Evolutionary conservation across 2,113 vertebrate genomes (phyloP).

Genomic region (Trichomycterus rosablanca): DNA sequence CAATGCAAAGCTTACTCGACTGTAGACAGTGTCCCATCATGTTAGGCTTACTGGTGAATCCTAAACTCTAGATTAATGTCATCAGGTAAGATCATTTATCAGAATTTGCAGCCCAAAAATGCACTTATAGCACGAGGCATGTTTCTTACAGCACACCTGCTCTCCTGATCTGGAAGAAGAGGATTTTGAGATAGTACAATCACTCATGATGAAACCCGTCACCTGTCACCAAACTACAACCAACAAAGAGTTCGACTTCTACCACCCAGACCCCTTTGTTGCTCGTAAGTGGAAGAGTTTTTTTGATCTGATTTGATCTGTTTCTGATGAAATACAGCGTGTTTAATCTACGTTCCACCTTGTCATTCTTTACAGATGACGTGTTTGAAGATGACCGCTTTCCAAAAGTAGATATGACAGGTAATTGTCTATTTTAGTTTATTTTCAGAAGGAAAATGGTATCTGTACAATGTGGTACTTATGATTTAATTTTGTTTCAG

Average conservation of each 20-base stretch:
- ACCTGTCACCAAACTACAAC: slow-evolving; percentile 57
- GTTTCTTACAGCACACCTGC: slow-evolving; percentile 28
- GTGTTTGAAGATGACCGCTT: slow-evolving; percentile 91
- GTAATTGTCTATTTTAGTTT: slow-evolving; percentile 59
- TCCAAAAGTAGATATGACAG: slow-evolving; percentile 77
- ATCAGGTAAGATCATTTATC: too few species aligned
- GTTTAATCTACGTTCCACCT: background rate
- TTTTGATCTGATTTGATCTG: background rate
- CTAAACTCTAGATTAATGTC: too few species aligned
- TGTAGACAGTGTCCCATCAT: too few species aligned
- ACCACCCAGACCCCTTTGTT: slow-evolving; percentile 87
- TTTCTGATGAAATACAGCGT: background rate
- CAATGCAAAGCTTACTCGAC: too few species aligned
- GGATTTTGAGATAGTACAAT: slow-evolving; percentile 39
- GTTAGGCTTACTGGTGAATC: too few species aligned
- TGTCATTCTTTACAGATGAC: slow-evolving; percentile 67
- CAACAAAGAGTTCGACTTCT: slow-evolving; percentile 82
- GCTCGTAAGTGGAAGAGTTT: slow-evolving; percentile 69
- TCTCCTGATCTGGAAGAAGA: slow-evolving; percentile 45
- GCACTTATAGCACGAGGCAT: too few species aligned
- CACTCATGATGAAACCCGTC: slow-evolving; percentile 13
- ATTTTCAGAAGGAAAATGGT: background rate
- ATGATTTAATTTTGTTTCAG: too few species aligned
- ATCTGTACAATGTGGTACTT: background rate
- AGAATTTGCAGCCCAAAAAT: too few species aligned